A percentile compares a stretch with the other conserved stretches of the same genome.
phyloP scores from a whole-genome alignment of 2,888 invertebrate species.

The Ichneumoninae sp. region DNA sequence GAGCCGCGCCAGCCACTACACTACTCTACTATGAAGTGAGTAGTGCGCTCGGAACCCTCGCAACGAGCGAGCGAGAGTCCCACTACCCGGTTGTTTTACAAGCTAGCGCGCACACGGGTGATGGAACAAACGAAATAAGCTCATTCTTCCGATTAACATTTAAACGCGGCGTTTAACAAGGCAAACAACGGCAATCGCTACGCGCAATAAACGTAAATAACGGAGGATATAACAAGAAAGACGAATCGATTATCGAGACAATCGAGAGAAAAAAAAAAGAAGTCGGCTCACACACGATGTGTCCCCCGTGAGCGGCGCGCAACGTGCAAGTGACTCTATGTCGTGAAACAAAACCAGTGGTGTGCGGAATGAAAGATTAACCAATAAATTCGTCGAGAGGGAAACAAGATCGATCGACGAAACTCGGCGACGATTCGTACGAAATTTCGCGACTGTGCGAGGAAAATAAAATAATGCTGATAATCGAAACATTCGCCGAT shows the following conservation, averaged over 20 bases:
- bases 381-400: background rate
- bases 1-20: constrained; percentile 58
- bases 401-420: constrained; percentile 2
- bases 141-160: constrained; percentile 5
- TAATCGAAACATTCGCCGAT: background rate
- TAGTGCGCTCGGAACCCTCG: constrained; percentile 65
- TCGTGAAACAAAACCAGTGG: constrained; percentile 4
- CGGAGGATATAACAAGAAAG: background rate
- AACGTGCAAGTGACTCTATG: constrained; percentile 7
- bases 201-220: background rate
- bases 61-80: constrained; percentile 41
- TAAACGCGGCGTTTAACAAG: background rate
- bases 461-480: background rate
- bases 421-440: background rate
- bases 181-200: background rate
- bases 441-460: background rate
- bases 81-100: constrained; percentile 23
- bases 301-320: constrained; percentile 1
- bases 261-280: background rate
- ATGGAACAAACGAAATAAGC: constrained; percentile 20
- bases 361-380: background rate
- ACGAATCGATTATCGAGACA: background rate
- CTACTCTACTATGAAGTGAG: constrained; percentile 60
- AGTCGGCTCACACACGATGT: background rate
- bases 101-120: constrained; percentile 9